A percentile compares a stretch with the other conserved stretches of the same genome.
Conservation (phyloP, 2,113 vertebrate species). For the Daphoenositta chrysoptera region DNA sequence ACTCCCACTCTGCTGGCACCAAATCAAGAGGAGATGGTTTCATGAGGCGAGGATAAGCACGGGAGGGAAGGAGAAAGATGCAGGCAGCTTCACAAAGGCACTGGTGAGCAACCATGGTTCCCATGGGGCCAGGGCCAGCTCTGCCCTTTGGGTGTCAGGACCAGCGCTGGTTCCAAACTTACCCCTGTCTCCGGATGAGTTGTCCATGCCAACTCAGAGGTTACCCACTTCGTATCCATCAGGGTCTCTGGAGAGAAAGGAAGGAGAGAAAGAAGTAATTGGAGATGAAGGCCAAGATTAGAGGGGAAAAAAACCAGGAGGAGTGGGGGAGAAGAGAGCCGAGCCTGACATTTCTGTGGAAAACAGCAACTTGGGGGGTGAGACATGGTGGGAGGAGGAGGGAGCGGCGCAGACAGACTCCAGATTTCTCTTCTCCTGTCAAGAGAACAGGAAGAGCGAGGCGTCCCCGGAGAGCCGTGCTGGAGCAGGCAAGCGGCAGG, state of each 20-base stretch:
- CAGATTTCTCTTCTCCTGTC: slow-evolving; percentile 49
- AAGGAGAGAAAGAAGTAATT: slow-evolving; percentile 38
- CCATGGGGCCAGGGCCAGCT: not conserved
- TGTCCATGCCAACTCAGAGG: slow-evolving; percentile 95
- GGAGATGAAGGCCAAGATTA: slow-evolving; percentile 29
- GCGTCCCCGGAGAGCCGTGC: not conserved
- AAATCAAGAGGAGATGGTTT: not conserved
- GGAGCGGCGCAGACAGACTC: not conserved
- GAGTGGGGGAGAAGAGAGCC: slow-evolving; percentile 4
- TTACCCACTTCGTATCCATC: slow-evolving; percentile 98
- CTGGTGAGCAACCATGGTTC: not conserved
- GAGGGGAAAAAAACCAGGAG: not conserved
- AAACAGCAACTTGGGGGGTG: slow-evolving; percentile 56
- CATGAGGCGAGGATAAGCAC: not conserved
- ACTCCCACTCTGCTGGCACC: accelerated
- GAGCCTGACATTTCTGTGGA: slow-evolving; percentile 50
- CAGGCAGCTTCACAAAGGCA: not conserved
- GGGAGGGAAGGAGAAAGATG: not conserved
- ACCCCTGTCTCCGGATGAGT: slow-evolving; percentile 95
- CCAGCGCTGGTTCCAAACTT: slow-evolving; percentile 56
- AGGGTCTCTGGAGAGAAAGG: slow-evolving; percentile 83
- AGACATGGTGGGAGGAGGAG: slow-evolving; percentile 27
- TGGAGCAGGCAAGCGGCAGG: not conserved
- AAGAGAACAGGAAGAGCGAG: slow-evolving; percentile 48
- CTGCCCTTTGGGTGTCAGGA: not conserved